Conservation (phyloP, 2,113 vertebrate genomes). For the Tringa solitaria region DNA sequence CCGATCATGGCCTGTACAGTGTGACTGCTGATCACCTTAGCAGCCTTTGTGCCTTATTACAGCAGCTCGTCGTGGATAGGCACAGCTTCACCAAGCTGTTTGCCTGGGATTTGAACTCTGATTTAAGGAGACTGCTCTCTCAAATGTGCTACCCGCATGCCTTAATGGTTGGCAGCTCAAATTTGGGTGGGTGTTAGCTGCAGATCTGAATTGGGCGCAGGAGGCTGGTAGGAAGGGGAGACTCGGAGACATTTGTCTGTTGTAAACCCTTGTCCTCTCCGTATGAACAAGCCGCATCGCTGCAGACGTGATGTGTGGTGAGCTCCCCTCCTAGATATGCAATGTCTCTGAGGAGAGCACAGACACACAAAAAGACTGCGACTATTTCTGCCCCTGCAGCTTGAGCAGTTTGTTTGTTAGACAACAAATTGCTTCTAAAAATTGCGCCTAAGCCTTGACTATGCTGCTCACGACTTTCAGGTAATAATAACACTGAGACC, state of each 20-base stretch:
- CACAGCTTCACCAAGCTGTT: background rate
- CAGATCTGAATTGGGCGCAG: background rate
- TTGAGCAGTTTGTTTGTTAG: background rate
- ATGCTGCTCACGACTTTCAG: background rate
- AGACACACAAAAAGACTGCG: background rate
- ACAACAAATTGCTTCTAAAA: background rate
- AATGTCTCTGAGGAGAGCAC: background rate
- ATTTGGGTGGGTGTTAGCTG: background rate
- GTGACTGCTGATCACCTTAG: background rate
- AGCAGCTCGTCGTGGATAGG: background rate
- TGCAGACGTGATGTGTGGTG: background rate
- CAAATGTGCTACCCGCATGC: rapidly evolving
- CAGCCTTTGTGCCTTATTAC: background rate
- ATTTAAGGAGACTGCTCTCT: background rate
- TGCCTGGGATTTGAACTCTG: background rate
- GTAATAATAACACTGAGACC: background rate
- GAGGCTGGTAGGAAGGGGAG: background rate
- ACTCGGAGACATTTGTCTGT: background rate
- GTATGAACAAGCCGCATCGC: rapidly evolving
- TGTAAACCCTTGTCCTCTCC: background rate
- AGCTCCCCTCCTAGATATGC: background rate
- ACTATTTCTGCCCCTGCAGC: background rate
- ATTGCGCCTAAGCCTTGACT: background rate
- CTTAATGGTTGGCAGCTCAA: background rate
- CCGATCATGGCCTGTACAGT: background rate